Base-by-base conservation (phyloP, 35 echinoderm and acorn worm species). In the Apostichopus californicus region DNA sequence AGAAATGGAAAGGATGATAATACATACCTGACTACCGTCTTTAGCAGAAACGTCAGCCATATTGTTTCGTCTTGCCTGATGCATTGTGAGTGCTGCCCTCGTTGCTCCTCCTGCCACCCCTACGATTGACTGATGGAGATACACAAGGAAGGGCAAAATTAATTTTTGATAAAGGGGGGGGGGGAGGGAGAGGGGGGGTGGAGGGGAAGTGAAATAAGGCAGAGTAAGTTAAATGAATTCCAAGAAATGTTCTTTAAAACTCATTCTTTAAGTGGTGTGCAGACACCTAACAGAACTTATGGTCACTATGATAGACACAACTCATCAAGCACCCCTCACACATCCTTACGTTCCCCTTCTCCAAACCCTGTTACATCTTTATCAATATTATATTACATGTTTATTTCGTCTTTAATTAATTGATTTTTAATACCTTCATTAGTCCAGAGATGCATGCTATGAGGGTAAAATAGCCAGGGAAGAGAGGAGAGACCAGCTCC, bases 31-130 rank as follows among this genome's bases (percentile, higher is more conserved):
- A 83, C 95, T 96, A 22, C 97, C 97, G 91, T 99, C 97, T 92
- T 99, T 99, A 71, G 97, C 97, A 5, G 95, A 96, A 7, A 99
- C 97, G 88, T 99, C 97, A 7, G 97, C 97, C 97, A 99, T 99
- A 87, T 99, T 99, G 91, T 99, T 96, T 75, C 97, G 92, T 52
- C 95, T 96, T 55, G 97, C 97, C 87, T 99, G 97, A 24, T 99
- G 97, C 95, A 96, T 93, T 5, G 95, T 96, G 56, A 99, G 88
- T 23, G 97, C 97, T 46, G 97, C 97, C 79, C 97, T 96, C 5
- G 97, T 99, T 23, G 95, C 97, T 46, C 97, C 97, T 46, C 97
- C 95, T 25, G 93, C 95, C 9, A 99, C 95, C 14, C 97, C 97
- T 15, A 99, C 97, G 15, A 99, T 94, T 1, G 97, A 96, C 97